phyloP scores from a whole-genome alignment of 2,113 vertebrate genomes.

The Campylomormyrus numenius region DNA sequence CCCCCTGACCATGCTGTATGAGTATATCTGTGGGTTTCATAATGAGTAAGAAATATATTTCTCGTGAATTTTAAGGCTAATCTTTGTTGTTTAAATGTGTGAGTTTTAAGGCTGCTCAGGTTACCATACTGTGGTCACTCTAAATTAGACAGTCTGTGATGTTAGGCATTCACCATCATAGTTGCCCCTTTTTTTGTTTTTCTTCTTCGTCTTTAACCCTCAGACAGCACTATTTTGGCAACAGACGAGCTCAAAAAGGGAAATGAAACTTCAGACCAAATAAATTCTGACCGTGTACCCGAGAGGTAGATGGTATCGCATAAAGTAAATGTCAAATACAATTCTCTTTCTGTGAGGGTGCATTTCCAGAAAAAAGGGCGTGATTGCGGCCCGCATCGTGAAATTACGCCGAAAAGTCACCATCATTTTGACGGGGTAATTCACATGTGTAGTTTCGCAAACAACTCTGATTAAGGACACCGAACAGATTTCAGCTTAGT shows the following conservation, averaged over 20 bases:
- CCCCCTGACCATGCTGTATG: not conserved
- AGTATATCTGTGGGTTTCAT: not conserved
- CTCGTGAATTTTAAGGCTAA: constrained; percentile 34
- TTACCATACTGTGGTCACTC: constrained; percentile 52
- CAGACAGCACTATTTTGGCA: constrained; percentile 46
- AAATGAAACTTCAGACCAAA: constrained; percentile 58
- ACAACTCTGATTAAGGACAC: constrained; percentile 30
- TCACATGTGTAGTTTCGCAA: constrained; percentile 29
- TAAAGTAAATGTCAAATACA: constrained; percentile 47
- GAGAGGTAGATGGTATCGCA: constrained; percentile 51
- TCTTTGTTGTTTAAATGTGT: constrained; percentile 25
- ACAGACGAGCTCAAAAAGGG: constrained; percentile 40
- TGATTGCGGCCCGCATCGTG: constrained; percentile 34
- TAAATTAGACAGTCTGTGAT: constrained; percentile 49
- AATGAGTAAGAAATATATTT: not conserved
- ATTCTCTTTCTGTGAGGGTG: constrained; percentile 27
- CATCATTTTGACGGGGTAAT: constrained; percentile 27
- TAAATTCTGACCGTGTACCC: constrained; percentile 50
- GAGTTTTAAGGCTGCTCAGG: constrained; percentile 43
- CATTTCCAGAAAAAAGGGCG: constrained; percentile 30
- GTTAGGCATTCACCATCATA: constrained; percentile 41
- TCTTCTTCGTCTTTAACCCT: constrained; percentile 32
- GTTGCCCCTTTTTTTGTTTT: constrained; percentile 40
- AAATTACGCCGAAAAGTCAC: constrained; percentile 32
- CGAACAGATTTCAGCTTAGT: constrained; percentile 5